Evolutionary conservation across 2,888 invertebrate species (phyloP), one percentile per base, ranked within the genome.

Genomic region (Nezara viridula): DNA sequence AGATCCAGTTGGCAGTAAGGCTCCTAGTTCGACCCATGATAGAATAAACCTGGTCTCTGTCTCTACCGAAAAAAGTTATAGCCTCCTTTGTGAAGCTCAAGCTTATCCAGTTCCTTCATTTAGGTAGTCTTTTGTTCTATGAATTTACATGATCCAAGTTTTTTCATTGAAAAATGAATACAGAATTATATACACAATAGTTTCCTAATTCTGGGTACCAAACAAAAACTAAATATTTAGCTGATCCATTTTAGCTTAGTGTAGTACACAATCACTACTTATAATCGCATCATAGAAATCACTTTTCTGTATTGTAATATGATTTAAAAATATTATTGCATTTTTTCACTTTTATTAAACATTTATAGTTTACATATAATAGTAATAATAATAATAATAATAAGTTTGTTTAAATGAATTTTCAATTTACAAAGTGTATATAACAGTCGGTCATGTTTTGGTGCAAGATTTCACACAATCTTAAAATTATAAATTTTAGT

Each of bases 21-120:
- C 94, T 90, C 96, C 96, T 90, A 94, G 94, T 90, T 94, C 95
- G 91, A 94, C 95, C 86, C 95, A 94, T 92, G 86, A 89, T 60
- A 52, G 88, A 37, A 85, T 88, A 47, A 88, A 73, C 12, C 27
- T 73, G 49, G 88, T 73, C 44, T 32, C 77, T 77, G 88, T 86
- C 86, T 89, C 88, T 24, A 44, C 89, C 19, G 90, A 90, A 21
- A 88, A 90, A 73, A 90, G 92, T 92, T 94, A 96, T 92, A 95
- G 95, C 87, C 93, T 96, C 91, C 94, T 95, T 90, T 96, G 96
- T 93, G 95, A 95, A 92, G 95, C 95, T 90, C 95, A 95, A 93
- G 95, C 95, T 92, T 95, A 94, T 93, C 96, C 96, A 86, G 94
- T 96, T 92, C 96, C 96, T 92, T 91, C 92, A 87, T 93, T 93